phyloP scores from a whole-genome alignment of 2,888 invertebrate genomes.

The Lasioglossum villosulum region DNA sequence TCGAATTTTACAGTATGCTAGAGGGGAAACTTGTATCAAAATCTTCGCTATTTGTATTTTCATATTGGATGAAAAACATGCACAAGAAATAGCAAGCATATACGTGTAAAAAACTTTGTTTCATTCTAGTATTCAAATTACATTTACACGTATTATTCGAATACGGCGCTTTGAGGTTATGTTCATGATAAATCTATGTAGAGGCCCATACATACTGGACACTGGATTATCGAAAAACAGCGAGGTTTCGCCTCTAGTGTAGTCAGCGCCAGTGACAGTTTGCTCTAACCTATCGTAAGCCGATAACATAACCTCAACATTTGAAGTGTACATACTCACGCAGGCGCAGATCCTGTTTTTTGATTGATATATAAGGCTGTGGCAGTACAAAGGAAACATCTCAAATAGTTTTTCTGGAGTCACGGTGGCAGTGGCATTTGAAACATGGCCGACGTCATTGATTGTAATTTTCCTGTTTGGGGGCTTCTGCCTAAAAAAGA shows the following conservation, averaged over 20 bases:
- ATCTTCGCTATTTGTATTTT: background rate
- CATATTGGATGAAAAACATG: background rate
- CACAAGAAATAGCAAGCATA: background rate
- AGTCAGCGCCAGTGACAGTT: constrained; percentile 2
- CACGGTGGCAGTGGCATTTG: constrained; percentile 76
- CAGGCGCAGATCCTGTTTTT: constrained; percentile 73
- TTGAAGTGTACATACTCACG: constrained; percentile 52
- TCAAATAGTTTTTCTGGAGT: constrained; percentile 74
- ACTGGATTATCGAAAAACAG: background rate
- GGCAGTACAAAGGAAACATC: constrained; percentile 77
- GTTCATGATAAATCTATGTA: background rate
- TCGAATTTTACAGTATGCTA: background rate
- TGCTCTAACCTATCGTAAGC: constrained; percentile 49
- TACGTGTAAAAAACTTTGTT: background rate
- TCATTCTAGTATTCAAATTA: background rate
- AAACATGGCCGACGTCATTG: constrained; percentile 83
- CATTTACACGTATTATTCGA: background rate
- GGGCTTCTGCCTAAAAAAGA: constrained; percentile 97
- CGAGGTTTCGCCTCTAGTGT: background rate
- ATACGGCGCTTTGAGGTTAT: background rate
- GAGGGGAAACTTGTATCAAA: background rate
- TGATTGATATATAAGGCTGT: constrained; percentile 76
- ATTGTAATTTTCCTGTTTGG: constrained; percentile 91
- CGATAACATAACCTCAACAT: constrained; percentile 67
- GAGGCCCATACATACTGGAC: background rate